A percentile compares a stretch with the other conserved stretches of the same genome.
These are phyloP conservation scores for Cebus imitator DNA, from an alignment of 2,113 vertebrate genomes.

Conservation along the genomic window DNA sequence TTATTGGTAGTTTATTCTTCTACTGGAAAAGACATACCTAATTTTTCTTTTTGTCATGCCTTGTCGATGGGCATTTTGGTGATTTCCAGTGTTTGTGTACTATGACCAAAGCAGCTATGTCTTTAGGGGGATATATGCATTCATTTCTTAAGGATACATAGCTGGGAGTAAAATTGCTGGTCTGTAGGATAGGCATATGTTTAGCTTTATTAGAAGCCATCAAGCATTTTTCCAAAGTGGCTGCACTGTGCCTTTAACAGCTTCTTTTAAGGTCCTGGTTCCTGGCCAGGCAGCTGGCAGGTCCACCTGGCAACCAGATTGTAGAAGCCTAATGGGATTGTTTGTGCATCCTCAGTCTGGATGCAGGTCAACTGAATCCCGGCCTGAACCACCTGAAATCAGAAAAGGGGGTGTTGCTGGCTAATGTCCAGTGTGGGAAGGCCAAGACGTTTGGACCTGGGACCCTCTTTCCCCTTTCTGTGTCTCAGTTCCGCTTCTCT, in stretches of 20 bases:
- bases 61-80: not conserved
- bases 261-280: not conserved
- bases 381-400: not conserved
- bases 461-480: not conserved
- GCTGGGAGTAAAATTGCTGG: not conserved
- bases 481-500: not conserved
- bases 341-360: not conserved
- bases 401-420: not conserved
- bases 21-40: not conserved
- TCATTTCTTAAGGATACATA: not conserved
- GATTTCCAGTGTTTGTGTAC: not conserved
- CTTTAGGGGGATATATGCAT: not conserved
- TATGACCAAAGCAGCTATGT: not conserved
- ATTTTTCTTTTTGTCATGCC: not conserved
- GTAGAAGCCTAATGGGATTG: not conserved
- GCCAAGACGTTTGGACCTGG: not conserved
- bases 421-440: not conserved
- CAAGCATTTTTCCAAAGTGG: not conserved
- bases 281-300: not conserved
- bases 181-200: not conserved
- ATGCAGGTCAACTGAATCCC: not conserved
- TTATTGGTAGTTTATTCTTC: not conserved
- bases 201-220: not conserved
- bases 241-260: not conserved
- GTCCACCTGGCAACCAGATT: not conserved